Base-by-base conservation (phyloP, 2,113 vertebrate genomes). In the Sylvia atricapilla region DNA sequence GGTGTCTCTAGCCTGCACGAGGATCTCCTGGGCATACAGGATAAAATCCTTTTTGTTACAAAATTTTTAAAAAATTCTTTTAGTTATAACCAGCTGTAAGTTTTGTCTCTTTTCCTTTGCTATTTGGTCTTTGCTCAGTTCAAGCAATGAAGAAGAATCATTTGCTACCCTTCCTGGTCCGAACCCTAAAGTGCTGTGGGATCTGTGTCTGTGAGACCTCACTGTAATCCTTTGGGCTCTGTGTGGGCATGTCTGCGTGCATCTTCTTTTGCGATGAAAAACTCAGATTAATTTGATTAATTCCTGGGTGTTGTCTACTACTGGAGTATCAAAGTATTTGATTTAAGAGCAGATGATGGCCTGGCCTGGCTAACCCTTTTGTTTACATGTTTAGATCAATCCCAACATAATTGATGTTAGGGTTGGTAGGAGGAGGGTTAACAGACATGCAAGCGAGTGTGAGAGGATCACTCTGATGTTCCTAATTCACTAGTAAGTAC, bases 211-310 rank as follows among this genome's bases (percentile, higher is more conserved):
- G 6, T 50, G 59, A 68, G 18, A 77, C 43, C 30, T 44, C 27
- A 3, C 12, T 43, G 6, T 23, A 35, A 44, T 31, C 20, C 43
- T 67, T 52, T 1, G 3, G 49, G 24, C 28, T 66, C 9, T 35
- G 10, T 1, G 0, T 55, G 17, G 44, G 4, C 5, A 6, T 14
- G 30, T 47, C 31, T 73, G 7, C 3, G 1, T 43, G 8, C 24
- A 33, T 31, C 11, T 4, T 25, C 9, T 53, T 4, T 2, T 46
- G 27, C 46, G 12, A 33, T 35, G 27, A 47, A 50, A 33, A 25
- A 19, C 23, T 53, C 31, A 60, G 10, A 43, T 41, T 55, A 9
- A 19, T 70, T 91, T 3, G 4, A 33, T 44, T 55, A 8, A 17
- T 39, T 95, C 13, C 19, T 39, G 23, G 5, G 10, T 78, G 8